These are phyloP conservation scores for Momotus momota DNA, from an alignment of 2,797 vertebrate genomes.

Conservation along the genomic window DNA sequence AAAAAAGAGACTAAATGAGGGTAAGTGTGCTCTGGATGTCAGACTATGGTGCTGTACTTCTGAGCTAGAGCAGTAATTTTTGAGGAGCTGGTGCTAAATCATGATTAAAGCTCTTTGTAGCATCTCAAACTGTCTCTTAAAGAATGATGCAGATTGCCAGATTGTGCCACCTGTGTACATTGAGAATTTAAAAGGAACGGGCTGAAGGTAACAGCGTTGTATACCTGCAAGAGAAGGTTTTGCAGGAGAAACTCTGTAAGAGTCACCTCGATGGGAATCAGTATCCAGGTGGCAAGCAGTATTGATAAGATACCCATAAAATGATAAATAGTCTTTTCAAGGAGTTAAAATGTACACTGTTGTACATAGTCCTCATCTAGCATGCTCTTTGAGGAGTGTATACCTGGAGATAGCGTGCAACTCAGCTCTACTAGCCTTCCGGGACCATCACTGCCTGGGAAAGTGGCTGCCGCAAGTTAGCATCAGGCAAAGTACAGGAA, in stretches of 20 bases:
- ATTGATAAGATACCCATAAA: neutral
- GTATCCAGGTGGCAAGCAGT: neutral
- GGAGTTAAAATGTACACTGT: neutral
- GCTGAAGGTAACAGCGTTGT: rapidly evolving
- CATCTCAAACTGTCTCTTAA: neutral
- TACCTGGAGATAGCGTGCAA: neutral
- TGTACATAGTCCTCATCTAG: neutral
- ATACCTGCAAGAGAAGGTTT: neutral
- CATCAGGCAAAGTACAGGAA: neutral
- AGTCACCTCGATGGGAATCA: neutral
- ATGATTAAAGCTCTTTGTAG: neutral
- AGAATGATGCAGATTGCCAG: neutral
- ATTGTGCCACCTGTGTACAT: neutral
- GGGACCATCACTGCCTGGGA: neutral
- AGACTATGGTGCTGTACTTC: neutral
- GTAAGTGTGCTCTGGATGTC: neutral
- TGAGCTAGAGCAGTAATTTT: neutral
- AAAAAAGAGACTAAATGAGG: neutral
- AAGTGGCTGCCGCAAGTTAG: neutral
- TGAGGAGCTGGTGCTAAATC: neutral
- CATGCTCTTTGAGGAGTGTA: neutral
- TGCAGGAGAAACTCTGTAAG: rapidly evolving
- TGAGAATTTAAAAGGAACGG: neutral
- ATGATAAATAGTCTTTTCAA: neutral
- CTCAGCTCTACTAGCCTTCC: neutral